These are phyloP conservation scores for Parochlus steinenii DNA, from an alignment of 2,888 invertebrate species.

Conservation along the genomic window DNA sequence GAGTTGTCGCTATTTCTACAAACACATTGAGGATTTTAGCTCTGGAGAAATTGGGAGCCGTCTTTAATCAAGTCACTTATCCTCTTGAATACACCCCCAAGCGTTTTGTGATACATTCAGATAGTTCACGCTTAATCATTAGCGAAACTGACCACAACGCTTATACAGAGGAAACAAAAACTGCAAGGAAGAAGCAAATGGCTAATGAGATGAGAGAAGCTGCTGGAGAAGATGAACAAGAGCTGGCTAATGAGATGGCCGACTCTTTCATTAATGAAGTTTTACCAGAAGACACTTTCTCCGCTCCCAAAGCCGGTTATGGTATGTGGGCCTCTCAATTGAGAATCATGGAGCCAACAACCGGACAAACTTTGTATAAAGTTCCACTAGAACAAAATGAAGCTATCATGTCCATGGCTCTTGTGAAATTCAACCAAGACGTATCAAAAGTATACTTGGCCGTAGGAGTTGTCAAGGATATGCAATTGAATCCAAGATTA, in stretches of 20 bases:
- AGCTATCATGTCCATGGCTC: constrained; percentile 76
- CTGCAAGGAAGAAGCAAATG: constrained; percentile 81
- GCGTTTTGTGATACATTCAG: constrained; percentile 83
- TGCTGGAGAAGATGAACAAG: constrained; percentile 88
- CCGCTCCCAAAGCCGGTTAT: constrained; percentile 87
- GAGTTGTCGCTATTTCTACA: constrained; percentile 96
- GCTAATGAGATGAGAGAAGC: constrained; percentile 97
- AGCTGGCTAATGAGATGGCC: constrained; percentile 93
- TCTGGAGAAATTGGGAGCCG: constrained; percentile 92
- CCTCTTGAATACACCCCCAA: constrained; percentile 92
- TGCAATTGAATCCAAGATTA: constrained; percentile 73
- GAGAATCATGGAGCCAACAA: constrained; percentile 71
- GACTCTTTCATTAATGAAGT: constrained; percentile 91
- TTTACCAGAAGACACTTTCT: constrained; percentile 83
- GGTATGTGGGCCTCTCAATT: constrained; percentile 94
- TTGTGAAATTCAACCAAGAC: constrained; percentile 58
- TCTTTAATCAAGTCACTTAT: constrained; percentile 91
- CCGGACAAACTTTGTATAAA: constrained; percentile 58
- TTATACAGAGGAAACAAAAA: constrained; percentile 93
- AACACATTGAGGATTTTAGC: constrained; percentile 95
- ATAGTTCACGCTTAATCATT: constrained; percentile 75
- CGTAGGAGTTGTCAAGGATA: constrained; percentile 83
- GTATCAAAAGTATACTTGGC: constrained; percentile 43
- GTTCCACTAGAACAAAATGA: constrained; percentile 88
- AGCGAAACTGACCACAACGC: constrained; percentile 98